A percentile compares a stretch with the other conserved stretches of the same genome.
Evolutionary conservation across 2,113 vertebrate species (phyloP).

Genomic region (Hippocampus barbouri): DNA sequence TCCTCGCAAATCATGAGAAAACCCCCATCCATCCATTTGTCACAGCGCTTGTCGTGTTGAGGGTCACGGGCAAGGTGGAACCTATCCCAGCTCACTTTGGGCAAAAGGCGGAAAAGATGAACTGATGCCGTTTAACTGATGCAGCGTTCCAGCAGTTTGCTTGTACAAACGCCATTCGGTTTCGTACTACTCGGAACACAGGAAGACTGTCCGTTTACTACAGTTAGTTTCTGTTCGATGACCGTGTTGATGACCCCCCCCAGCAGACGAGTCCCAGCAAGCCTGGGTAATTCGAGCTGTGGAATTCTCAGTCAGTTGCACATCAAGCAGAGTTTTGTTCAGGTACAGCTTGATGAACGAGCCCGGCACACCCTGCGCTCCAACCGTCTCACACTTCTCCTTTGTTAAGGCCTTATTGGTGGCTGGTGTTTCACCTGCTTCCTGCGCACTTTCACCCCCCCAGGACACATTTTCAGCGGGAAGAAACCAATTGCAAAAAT

Average conservation of each 20-base stretch:
- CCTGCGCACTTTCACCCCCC: slow-evolving; percentile 14
- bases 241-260: slow-evolving; percentile 5
- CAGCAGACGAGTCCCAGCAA: slow-evolving; percentile 31
- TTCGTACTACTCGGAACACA: not conserved
- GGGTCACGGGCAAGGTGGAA: too few relatives aligned
- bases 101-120: too few relatives aligned
- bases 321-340: slow-evolving; percentile 38
- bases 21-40: too few relatives aligned
- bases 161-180: too few relatives aligned
- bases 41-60: too few relatives aligned
- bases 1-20: too few relatives aligned
- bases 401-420: slow-evolving; percentile 37
- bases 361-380: slow-evolving; percentile 55
- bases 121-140: too few relatives aligned
- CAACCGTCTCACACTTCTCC: slow-evolving; percentile 47
- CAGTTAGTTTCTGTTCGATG: not conserved
- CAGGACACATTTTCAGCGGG: slow-evolving; percentile 22
- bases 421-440: slow-evolving; percentile 29
- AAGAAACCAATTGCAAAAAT: not conserved
- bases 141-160: too few relatives aligned
- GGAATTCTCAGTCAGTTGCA: slow-evolving; percentile 29
- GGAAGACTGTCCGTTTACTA: not conserved
- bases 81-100: too few relatives aligned
- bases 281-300: slow-evolving; percentile 24
- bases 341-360: slow-evolving; percentile 46